Evolutionary conservation across 2,888 invertebrate species (phyloP).

Genomic region (Agonum fuliginosum): DNA sequence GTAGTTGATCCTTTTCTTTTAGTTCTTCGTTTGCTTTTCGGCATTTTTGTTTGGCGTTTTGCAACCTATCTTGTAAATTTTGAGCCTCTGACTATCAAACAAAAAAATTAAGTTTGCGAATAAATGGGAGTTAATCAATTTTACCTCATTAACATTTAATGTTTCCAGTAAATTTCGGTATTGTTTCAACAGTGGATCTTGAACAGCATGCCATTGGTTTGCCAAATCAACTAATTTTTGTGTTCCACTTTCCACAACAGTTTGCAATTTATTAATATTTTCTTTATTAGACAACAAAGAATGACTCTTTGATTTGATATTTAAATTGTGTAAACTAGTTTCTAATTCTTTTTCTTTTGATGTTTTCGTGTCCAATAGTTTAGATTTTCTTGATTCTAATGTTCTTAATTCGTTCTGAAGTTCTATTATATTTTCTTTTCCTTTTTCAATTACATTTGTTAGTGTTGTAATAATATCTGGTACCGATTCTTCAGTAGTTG

Average conservation of each 20-base stretch:
- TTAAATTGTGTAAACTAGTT: slow-evolving; percentile 71
- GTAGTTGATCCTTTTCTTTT: slow-evolving; percentile 71
- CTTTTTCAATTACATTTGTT: slow-evolving; percentile 68
- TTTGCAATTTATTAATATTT: slow-evolving; percentile 77
- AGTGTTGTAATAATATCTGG: slow-evolving; percentile 69
- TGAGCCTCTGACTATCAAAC: slow-evolving; percentile 64
- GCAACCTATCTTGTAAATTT: slow-evolving; percentile 67
- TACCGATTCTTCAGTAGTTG: slow-evolving; percentile 63
- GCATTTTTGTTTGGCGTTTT: slow-evolving; percentile 70
- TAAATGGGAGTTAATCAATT: slow-evolving; percentile 60
- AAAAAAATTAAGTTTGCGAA: background rate
- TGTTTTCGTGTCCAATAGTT: slow-evolving; percentile 65
- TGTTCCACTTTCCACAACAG: slow-evolving; percentile 77
- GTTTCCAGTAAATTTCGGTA: slow-evolving; percentile 71
- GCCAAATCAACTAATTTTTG: slow-evolving; percentile 79
- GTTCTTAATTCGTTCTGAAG: slow-evolving; percentile 69
- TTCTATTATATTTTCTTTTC: slow-evolving; percentile 67
- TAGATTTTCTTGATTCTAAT: slow-evolving; percentile 62
- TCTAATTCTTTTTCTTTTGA: slow-evolving; percentile 72
- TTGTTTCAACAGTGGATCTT: slow-evolving; percentile 79
- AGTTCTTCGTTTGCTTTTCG: slow-evolving; percentile 68
- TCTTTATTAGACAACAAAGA: slow-evolving; percentile 80
- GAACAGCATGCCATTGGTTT: slow-evolving; percentile 84
- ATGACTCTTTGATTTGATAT: slow-evolving; percentile 77
- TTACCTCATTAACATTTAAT: slow-evolving; percentile 72